Conservation (phyloP, 30 jellyfish, hydroid and myxozoan genomes). For the Aurelia sp. region DNA sequence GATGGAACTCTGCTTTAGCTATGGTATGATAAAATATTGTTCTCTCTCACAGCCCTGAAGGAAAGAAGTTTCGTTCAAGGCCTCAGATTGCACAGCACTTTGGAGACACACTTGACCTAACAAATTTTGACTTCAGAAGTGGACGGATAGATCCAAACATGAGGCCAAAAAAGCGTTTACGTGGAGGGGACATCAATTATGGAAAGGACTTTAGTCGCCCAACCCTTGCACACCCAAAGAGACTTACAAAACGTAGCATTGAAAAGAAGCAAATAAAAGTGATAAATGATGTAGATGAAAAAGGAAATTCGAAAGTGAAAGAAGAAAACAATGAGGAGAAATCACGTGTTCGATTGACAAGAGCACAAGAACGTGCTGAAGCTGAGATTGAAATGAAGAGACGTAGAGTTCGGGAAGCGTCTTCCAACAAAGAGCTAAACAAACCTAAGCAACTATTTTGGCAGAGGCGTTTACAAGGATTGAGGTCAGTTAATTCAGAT, state of each 20-base stretch:
- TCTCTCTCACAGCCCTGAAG: conserved; percentile 88
- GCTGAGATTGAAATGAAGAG: conserved; percentile 80
- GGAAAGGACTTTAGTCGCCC: conserved; percentile 87
- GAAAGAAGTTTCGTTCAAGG: conserved; percentile 91
- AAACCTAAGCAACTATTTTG: conserved; percentile 94
- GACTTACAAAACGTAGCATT: conserved; percentile 53
- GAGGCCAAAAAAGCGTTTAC: conserved; percentile 65
- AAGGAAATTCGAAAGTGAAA: neutral
- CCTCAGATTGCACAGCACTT: conserved; percentile 91
- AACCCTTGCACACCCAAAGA: conserved; percentile 26
- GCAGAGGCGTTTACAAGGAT: conserved; percentile 90
- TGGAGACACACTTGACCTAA: conserved; percentile 84
- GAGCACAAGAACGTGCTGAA: conserved; percentile 66
- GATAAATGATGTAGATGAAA: conserved; percentile 6
- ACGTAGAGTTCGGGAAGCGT: conserved; percentile 66
- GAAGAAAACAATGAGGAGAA: conserved; percentile 17
- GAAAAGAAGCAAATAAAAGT: conserved; percentile 48
- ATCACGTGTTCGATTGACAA: conserved; percentile 30
- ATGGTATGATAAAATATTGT: too few species aligned
- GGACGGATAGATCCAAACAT: conserved; percentile 66
- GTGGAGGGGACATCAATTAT: conserved; percentile 68
- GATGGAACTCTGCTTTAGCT: neutral
- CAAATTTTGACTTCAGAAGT: conserved; percentile 87
- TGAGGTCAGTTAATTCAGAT: conserved; percentile 65
- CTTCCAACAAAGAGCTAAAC: conserved; percentile 48